A percentile compares a stretch with the other conserved stretches of the same genome.
Evolutionary conservation across 2,797 vertebrate genomes (phyloP).

Genomic region (Poeciliopsis turneri): DNA sequence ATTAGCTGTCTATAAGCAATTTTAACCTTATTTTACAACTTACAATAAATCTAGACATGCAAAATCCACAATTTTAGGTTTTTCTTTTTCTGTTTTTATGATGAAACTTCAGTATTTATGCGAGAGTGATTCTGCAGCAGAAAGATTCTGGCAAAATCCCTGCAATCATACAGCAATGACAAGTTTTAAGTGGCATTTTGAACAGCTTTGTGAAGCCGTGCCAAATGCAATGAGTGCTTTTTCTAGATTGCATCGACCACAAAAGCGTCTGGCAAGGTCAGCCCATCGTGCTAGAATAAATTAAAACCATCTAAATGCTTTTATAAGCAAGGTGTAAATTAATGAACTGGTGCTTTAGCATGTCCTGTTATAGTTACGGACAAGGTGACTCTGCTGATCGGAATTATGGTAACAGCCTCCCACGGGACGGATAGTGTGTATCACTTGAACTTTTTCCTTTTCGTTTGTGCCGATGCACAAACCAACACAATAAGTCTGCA

Average conservation of each 20-base stretch:
- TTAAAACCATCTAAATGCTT: conserved; percentile 62
- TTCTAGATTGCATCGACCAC: conserved; percentile 42
- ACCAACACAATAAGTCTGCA: background rate
- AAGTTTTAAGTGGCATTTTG: conserved; percentile 16
- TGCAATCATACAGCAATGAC: conserved; percentile 6
- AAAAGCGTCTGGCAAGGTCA: conserved; percentile 61
- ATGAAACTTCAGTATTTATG: background rate
- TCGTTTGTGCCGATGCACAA: background rate
- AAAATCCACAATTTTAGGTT: background rate
- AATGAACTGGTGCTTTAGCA: conserved; percentile 65
- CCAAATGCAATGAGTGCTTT: conserved; percentile 20
- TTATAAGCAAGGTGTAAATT: conserved; percentile 60
- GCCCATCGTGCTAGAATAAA: conserved; percentile 47
- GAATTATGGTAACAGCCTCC: conserved; percentile 43
- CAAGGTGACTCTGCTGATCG: conserved; percentile 73
- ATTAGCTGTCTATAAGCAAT: conserved; percentile 23
- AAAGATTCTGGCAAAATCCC: background rate
- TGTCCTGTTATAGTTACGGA: conserved; percentile 50
- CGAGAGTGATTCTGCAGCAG: background rate
- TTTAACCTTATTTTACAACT: conserved; percentile 7
- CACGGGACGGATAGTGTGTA: conserved; percentile 55
- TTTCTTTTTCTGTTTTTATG: background rate
- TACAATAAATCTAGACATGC: background rate
- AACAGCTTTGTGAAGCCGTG: conserved; percentile 23
- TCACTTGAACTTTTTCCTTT: conserved; percentile 18